Conservation (phyloP, 64 coral and sea anemone genomes). For the Dendrophyllia cribrosa region DNA sequence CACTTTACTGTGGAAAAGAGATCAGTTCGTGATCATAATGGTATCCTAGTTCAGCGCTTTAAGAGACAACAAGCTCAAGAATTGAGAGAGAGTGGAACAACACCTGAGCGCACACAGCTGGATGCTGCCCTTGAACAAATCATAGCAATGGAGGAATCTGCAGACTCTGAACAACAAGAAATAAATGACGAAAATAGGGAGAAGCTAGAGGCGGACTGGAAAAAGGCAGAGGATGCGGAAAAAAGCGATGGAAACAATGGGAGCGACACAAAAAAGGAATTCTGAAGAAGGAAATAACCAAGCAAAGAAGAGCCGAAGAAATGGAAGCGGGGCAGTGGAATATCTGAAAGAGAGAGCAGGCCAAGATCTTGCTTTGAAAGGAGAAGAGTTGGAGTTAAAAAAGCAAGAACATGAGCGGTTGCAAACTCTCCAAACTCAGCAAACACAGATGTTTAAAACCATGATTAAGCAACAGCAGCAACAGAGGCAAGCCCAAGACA, state of each 20-base stretch:
- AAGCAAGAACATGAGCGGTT: constrained; percentile 50
- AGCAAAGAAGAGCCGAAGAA: constrained; percentile 61
- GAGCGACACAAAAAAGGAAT: not conserved
- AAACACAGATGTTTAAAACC: constrained; percentile 50
- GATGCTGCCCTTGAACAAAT: constrained; percentile 63
- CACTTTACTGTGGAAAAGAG: constrained; percentile 63
- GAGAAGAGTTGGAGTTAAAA: constrained; percentile 50
- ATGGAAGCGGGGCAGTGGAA: constrained; percentile 33
- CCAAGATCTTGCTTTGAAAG: constrained; percentile 37
- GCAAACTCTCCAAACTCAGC: constrained; percentile 47
- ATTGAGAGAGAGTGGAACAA: constrained; percentile 62
- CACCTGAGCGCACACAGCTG: constrained; percentile 39
- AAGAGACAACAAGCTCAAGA: constrained; percentile 64
- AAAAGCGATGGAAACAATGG: constrained; percentile 38
- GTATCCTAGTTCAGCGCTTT: constrained; percentile 44
- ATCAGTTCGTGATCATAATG: constrained; percentile 53
- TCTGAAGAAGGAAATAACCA: constrained; percentile 53
- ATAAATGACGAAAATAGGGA: not conserved
- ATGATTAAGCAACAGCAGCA: constrained; percentile 31
- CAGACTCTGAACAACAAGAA: constrained; percentile 26
- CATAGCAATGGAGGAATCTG: constrained; percentile 45
- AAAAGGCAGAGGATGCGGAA: constrained; percentile 16
- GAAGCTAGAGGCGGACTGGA: not conserved
- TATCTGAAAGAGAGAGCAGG: constrained; percentile 62
- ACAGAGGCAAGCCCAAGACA: constrained; percentile 57